Evolutionary conservation across 2,888 invertebrate genomes (phyloP).

Genomic region (Copidosoma aretas): DNA sequence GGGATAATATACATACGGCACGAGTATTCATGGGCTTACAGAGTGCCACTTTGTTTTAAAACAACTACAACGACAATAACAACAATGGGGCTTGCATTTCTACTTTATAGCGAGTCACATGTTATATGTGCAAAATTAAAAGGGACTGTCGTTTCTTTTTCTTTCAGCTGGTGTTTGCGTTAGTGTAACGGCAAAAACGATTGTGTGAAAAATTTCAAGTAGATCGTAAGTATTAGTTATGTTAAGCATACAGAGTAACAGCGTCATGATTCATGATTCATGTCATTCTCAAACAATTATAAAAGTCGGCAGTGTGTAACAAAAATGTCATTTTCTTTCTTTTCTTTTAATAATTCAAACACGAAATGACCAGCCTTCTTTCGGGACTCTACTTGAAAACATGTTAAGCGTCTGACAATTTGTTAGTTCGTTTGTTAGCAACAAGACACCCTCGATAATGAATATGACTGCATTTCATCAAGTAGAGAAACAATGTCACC

Average conservation of each 20-base stretch:
- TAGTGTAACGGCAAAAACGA: not conserved
- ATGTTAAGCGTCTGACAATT: slow-evolving; percentile 44
- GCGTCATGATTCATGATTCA: not conserved
- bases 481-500: slow-evolving; percentile 41
- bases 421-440: slow-evolving; percentile 61
- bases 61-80: too few species aligned
- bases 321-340: slow-evolving; percentile 4
- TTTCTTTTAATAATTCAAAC: slow-evolving; percentile 6
- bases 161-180: slow-evolving; percentile 7
- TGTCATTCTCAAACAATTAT: slow-evolving; percentile 19
- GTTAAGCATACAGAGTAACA: slow-evolving; percentile 23
- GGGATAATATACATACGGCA: not conserved
- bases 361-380: slow-evolving; percentile 42
- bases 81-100: slow-evolving; percentile 21
- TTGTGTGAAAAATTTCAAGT: not conserved
- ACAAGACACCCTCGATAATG: slow-evolving; percentile 59
- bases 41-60: not conserved
- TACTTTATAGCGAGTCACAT: slow-evolving; percentile 32
- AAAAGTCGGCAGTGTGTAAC: slow-evolving; percentile 16
- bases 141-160: not conserved
- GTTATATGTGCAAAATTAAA: slow-evolving; percentile 4
- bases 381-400: slow-evolving; percentile 15
- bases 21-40: slow-evolving; percentile 6
- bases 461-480: slow-evolving; percentile 46
- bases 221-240: slow-evolving; percentile 26